Conservation (phyloP, 1,140 invertebrate genomes). For the Brevipalpus yothersi region DNA sequence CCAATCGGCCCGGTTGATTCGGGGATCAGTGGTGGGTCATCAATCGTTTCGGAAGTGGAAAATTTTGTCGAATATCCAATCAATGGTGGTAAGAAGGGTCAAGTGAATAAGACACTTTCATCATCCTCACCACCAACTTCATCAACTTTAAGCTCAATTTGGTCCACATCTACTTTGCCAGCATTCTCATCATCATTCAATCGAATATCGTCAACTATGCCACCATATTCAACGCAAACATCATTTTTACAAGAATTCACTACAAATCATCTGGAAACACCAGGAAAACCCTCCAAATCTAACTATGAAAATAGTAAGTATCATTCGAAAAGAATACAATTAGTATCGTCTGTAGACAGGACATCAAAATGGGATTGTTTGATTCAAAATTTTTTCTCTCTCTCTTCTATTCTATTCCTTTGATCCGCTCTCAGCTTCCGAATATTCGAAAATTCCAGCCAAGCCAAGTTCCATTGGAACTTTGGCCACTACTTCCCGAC, state of each 20-base stretch:
- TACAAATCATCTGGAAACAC: too few species aligned
- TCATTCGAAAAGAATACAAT: too few species aligned
- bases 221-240: neutral
- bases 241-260: too few species aligned
- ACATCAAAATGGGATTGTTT: too few species aligned
- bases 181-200: slow-evolving; percentile 17
- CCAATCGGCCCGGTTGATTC: slow-evolving; percentile 12
- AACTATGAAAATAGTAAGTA: too few species aligned
- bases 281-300: too few species aligned
- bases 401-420: neutral
- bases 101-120: slow-evolving; percentile 10
- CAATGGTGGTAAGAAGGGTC: slow-evolving; percentile 1
- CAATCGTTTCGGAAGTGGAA: slow-evolving; percentile 13
- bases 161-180: slow-evolving; percentile 38
- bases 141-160: slow-evolving; percentile 23
- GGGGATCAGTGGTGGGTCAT: slow-evolving; percentile 13
- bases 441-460: neutral
- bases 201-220: slow-evolving; percentile 1
- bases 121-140: slow-evolving; percentile 27
- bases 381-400: neutral
- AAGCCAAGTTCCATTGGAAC: neutral
- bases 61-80: neutral
- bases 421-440: neutral
- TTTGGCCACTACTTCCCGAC: slow-evolving; percentile 2
- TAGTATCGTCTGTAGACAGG: too few species aligned